Percentiles rank a stretch among this genome's conserved stretches.
Evolutionary conservation across 2,888 invertebrate species (phyloP).

Genomic region (Cremastinae sp.): DNA sequence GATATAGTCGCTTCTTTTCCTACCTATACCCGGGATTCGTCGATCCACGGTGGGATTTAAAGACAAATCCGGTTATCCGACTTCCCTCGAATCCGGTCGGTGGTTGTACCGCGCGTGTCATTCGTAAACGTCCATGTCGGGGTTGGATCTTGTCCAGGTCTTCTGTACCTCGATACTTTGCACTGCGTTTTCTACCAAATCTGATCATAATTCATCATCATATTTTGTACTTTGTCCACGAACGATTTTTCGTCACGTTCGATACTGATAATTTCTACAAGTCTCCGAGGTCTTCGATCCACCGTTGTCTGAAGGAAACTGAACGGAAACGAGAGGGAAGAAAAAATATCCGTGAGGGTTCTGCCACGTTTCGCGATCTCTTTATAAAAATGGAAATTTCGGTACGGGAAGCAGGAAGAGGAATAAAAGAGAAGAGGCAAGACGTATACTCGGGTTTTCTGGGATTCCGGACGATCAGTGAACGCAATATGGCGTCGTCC

Average conservation of each 20-base stretch:
- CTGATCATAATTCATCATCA: slow-evolving; percentile 29
- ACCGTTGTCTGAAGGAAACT: slow-evolving; percentile 3
- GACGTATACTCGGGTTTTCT: slow-evolving; percentile 61
- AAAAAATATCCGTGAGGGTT: slow-evolving; percentile 13
- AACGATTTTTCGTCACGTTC: slow-evolving; percentile 14
- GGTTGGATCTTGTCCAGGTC: slow-evolving; percentile 61
- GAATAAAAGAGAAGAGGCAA: slow-evolving; percentile 41
- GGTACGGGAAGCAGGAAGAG: slow-evolving; percentile 4
- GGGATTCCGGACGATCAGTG: slow-evolving; percentile 66
- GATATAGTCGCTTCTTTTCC: not conserved
- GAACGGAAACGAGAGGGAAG: slow-evolving; percentile 34
- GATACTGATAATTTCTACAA: slow-evolving; percentile 29
- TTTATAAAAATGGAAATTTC: slow-evolving; percentile 65
- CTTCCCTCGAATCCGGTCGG: slow-evolving; percentile 5
- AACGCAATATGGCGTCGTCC: slow-evolving; percentile 66
- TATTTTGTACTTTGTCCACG: not conserved
- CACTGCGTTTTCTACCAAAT: slow-evolving; percentile 38
- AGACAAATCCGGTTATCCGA: slow-evolving; percentile 63
- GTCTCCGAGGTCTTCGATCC: not conserved
- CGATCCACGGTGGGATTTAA: slow-evolving; percentile 60
- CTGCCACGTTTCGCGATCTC: slow-evolving; percentile 59
- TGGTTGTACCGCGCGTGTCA: slow-evolving; percentile 47
- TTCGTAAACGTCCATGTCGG: slow-evolving; percentile 59
- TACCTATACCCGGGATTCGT: slow-evolving; percentile 43
- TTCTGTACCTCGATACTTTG: slow-evolving; percentile 56